Evolutionary conservation across 2,888 invertebrate species (phyloP).

Genomic region (Agapostemon virescens): DNA sequence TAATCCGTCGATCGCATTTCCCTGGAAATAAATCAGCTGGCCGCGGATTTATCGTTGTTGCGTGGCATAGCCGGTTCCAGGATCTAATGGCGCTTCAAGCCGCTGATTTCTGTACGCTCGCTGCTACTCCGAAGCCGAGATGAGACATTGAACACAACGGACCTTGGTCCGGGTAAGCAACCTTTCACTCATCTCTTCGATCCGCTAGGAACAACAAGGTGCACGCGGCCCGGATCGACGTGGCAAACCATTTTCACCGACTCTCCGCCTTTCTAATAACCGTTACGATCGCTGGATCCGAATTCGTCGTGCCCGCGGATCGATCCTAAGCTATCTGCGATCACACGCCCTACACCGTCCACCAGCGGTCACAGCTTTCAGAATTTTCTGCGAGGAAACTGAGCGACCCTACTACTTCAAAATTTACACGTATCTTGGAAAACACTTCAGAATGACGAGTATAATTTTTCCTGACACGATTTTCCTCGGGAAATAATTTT

Average conservation of each 20-base stretch:
- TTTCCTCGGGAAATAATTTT: background rate
- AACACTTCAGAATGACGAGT: background rate
- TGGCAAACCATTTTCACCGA: conserved; percentile 66
- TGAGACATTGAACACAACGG: conserved; percentile 63
- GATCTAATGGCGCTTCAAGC: conserved; percentile 38
- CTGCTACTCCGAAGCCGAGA: conserved; percentile 41
- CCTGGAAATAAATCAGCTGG: conserved; percentile 40
- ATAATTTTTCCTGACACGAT: background rate
- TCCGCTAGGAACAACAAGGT: conserved; percentile 47
- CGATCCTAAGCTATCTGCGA: background rate
- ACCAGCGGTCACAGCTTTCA: no score
- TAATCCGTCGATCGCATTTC: conserved; percentile 44
- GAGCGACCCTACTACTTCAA: background rate
- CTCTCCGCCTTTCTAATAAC: conserved; percentile 65
- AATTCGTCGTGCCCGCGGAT: background rate
- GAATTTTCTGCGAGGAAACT: background rate
- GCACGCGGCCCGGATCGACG: conserved; percentile 49
- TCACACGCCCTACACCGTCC: background rate
- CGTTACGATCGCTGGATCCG: conserved; percentile 21
- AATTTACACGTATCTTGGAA: background rate
- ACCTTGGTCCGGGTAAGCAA: conserved; percentile 65
- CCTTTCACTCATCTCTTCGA: conserved; percentile 70
- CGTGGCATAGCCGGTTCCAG: conserved; percentile 27
- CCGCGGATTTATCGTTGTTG: conserved; percentile 47
- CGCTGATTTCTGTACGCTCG: conserved; percentile 49